phyloP scores from a whole-genome alignment of 1,140 invertebrate species.

The Nomia melanderi region DNA sequence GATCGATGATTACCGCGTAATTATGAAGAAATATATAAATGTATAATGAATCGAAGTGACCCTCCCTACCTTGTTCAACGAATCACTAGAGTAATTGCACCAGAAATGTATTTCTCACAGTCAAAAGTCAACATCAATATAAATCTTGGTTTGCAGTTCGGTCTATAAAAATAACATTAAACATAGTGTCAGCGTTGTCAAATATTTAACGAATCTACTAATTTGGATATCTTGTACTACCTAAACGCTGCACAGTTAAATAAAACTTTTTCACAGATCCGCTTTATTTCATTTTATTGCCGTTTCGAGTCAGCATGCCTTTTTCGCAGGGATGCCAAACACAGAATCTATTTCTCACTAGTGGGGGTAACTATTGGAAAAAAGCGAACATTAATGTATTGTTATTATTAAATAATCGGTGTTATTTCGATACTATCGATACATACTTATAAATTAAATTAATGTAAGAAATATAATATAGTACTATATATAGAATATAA shows the following conservation, averaged over 20 bases:
- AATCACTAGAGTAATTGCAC: slow-evolving; percentile 50
- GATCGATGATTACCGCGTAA: slow-evolving; percentile 31
- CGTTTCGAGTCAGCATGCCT: slow-evolving; percentile 61
- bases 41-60: slow-evolving; percentile 35
- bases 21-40: slow-evolving; percentile 40
- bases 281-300: slow-evolving; percentile 62
- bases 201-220: slow-evolving; percentile 31
- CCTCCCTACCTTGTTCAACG: slow-evolving; percentile 51
- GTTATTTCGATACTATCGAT: background rate
- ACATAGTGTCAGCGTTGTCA: slow-evolving; percentile 39
- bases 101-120: slow-evolving; percentile 46
- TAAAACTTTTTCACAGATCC: slow-evolving; percentile 30
- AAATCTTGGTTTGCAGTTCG: slow-evolving; percentile 36
- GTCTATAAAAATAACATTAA: slow-evolving; percentile 44
- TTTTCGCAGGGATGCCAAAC: slow-evolving; percentile 48
- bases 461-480: background rate
- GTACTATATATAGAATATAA: background rate
- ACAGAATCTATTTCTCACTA: slow-evolving; percentile 31
- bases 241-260: slow-evolving; percentile 51
- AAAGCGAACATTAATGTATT: background rate
- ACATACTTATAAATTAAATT: no score
- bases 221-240: slow-evolving; percentile 48
- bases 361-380: background rate
- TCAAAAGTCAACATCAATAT: slow-evolving; percentile 53
- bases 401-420: background rate